Evolutionary conservation across 2,113 vertebrate species (phyloP).

Genomic region (Aramus guarauna): DNA sequence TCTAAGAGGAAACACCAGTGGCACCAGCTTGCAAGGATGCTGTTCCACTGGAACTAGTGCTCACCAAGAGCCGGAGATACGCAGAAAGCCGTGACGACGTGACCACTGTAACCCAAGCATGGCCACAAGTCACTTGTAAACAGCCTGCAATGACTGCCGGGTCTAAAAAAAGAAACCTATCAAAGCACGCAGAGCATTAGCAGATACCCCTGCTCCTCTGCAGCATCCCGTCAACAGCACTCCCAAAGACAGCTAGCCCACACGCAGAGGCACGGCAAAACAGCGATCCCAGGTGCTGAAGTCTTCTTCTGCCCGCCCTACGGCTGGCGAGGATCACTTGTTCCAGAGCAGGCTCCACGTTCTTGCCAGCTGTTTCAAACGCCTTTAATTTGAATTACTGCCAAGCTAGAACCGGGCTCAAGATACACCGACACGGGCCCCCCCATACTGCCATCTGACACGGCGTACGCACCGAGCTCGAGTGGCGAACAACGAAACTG

Average conservation of each 20-base stretch:
- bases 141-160: neutral
- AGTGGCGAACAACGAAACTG: neutral
- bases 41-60: neutral
- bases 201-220: neutral
- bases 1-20: neutral
- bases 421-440: rapidly evolving
- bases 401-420: neutral
- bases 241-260: too few species aligned
- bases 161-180: neutral
- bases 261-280: rapidly evolving
- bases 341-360: neutral
- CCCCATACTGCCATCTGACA: rapidly evolving
- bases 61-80: neutral
- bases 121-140: neutral
- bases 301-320: neutral
- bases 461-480: rapidly evolving
- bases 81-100: rapidly evolving
- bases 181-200: neutral
- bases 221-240: neutral
- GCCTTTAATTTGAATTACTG: neutral
- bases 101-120: neutral
- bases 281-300: too few species aligned
- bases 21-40: neutral
- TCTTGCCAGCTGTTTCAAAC: neutral
- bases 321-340: neutral